Evolutionary conservation across 2,113 vertebrate species (phyloP), one percentile per base, ranked within the genome.

Genomic region (Seriola aureovittata): DNA sequence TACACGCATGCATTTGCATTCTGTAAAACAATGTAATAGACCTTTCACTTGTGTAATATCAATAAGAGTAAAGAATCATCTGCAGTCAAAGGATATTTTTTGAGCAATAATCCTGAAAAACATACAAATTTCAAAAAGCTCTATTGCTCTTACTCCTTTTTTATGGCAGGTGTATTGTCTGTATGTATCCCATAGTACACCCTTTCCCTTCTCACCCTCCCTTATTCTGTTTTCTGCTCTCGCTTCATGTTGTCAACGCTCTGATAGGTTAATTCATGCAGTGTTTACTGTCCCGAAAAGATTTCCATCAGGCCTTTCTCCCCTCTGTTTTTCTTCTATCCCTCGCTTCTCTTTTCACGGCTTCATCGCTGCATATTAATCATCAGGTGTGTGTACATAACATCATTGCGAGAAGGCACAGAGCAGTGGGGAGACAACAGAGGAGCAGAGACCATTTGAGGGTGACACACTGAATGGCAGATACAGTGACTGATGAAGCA

Each of bases 301-400:
- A 94, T 92, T 89, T 81, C 76, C 87, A 90, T 88, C 89, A 88
- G 88, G 74, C 82, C 52, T 90, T 90, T 89, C 76, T 89, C 29
- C 59, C 70, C 82, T 82, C 71, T 68, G 64, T 80, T 72, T 73
- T 77, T 54, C 55, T 85, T 85, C 72, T 71, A 25, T 54, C 67
- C 50, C 14, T 58, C 68, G 21, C 69, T 65, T 52, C 52, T 78
- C 71, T 71, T 78, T 80, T 81, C 66, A 62, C 21, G 32, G 71
- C 65, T 71, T 76, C 79, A 60, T 80, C 0, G 54, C 69, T 81
- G 89, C 88, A 93, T 93, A 86, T 91, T 93, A 89, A 94, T 90
- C 79, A 87, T 93, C 92, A 90, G 91, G 90, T 92, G 89, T 93
- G 94, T 93, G 88, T 91, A 82, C 91, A 90, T 80, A 91, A 66